A percentile compares a stretch with the other conserved stretches of the same genome.
Conservation (phyloP, 1,140 invertebrate species). For the Tyrophagus putrescentiae region DNA sequence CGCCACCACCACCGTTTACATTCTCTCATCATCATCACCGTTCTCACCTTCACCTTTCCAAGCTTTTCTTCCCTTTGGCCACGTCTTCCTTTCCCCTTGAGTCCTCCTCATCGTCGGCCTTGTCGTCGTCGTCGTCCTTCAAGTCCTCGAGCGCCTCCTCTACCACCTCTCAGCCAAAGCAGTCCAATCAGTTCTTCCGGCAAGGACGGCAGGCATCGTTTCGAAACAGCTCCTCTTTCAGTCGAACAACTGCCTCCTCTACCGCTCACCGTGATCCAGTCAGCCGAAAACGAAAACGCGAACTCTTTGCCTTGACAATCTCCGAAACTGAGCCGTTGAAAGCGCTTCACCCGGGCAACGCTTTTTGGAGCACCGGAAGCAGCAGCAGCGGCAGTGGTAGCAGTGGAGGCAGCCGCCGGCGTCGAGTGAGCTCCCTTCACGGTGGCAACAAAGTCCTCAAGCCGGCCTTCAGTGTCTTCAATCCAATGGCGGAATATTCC, state of each 20-base stretch:
- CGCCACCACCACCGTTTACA: not conserved
- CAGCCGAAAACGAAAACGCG: not conserved
- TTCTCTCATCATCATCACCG: not conserved
- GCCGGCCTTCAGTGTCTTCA: not conserved
- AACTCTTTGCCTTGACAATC: not conserved
- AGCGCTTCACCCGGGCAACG: not conserved
- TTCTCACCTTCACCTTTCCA: not conserved
- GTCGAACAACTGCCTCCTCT: too few relatives aligned
- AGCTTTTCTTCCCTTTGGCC: not conserved
- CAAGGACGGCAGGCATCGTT: too few relatives aligned
- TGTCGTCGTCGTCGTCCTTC: too few relatives aligned
- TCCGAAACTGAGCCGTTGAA: not conserved
- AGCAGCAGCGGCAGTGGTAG: not conserved
- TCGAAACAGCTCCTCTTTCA: too few relatives aligned
- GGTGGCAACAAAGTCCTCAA: not conserved
- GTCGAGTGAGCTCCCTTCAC: not conserved
- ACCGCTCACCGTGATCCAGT: too few relatives aligned
- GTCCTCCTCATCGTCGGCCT: too few relatives aligned
- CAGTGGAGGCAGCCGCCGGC: not conserved
- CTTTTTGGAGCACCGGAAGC: not conserved
- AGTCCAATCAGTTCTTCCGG: too few relatives aligned
- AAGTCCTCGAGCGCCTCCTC: too few relatives aligned
- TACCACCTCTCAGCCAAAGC: too few relatives aligned
- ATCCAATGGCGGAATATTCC: not conserved
- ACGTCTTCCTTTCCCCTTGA: not conserved